Evolutionary conservation across 2,797 vertebrate species (phyloP), one percentile per base, ranked within the genome.

Genomic region (Macroramphosus scolopax): DNA sequence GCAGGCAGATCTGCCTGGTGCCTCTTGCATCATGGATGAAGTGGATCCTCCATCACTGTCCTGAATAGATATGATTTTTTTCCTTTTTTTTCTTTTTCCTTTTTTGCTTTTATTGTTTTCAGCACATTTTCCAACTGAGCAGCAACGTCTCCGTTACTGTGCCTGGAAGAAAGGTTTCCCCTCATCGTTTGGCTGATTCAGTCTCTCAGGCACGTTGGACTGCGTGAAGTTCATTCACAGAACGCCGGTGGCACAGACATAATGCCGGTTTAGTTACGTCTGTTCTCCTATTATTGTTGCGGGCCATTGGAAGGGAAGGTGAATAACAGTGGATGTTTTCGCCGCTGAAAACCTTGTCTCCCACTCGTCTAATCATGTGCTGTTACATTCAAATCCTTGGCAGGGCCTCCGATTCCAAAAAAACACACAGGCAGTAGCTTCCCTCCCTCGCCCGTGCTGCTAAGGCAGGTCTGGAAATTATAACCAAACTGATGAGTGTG

Each of bases 401-500:
- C 71, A 52, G 55, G 17, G 68, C 46, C 16, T 51, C 11, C 51
- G 76, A 80, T 73, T 71, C 59, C 53, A n/a, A n/a, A 54, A 70
- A 78, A 75, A 39, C 80, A 74, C 77, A 57, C 75, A 37, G 66
- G 69, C 51, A 20, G 68, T 34, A 41, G 42, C 66, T 65, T 61
- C 60, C 51, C 49, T 59, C 44, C 74, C 67, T 60, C 8, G 70
- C 66, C 75, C 53, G 65, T 66, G 68, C 29, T 77, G 83, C 83
- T 54, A 18, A 47, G 4, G 41, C 50, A 47, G 49, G 51, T 22
- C 32, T 69, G 71, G 51, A 74, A 79, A 81, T 72, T 66, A 55
- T 53, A 68, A 72, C 61, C 49, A 7, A 49, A 61, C 54, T 75
- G 77, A 81, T 55, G 78, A 82, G 67, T 59, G 71, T 50, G 72